These are phyloP conservation scores for Microctonus aethiopoides DNA, from an alignment of 2,888 invertebrate genomes.

Conservation along the genomic window DNA sequence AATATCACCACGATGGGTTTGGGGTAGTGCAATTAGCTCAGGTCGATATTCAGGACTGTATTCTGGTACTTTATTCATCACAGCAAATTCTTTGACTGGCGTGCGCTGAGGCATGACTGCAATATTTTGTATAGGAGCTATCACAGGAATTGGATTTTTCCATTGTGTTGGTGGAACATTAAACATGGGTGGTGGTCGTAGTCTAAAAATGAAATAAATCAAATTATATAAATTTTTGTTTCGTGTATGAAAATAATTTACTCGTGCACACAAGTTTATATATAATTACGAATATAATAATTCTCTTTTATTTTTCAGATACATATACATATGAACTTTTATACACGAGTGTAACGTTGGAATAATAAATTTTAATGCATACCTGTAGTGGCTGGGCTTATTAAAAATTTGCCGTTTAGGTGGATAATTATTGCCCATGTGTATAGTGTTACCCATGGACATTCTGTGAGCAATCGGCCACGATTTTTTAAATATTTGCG, in stretches of 20 bases:
- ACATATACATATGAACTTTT: no score
- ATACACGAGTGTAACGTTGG: no score
- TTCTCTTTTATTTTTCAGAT: no score
- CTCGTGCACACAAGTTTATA: no score
- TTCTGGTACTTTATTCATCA: conserved; percentile 55
- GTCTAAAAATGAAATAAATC: conserved; percentile 39
- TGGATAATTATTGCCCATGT: conserved; percentile 50
- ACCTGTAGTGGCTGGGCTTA: conserved; percentile 57
- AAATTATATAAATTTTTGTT: background rate
- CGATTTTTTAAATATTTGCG: conserved; percentile 57
- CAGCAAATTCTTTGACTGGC: conserved; percentile 57
- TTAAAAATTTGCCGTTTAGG: conserved; percentile 52
- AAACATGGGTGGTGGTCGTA: conserved; percentile 54
- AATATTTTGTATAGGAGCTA: conserved; percentile 47
- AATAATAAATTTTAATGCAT: conserved; percentile 14
- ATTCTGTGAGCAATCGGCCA: conserved; percentile 58
- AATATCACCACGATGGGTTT: conserved; percentile 52
- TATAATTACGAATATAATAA: no score
- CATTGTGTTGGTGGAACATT: conserved; percentile 48
- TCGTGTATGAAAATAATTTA: no score
- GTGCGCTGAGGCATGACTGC: conserved; percentile 54
- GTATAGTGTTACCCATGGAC: conserved; percentile 57
- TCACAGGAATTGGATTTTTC: conserved; percentile 52
- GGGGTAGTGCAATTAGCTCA: conserved; percentile 48
- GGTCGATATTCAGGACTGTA: conserved; percentile 55